Evolutionary conservation across 1,140 invertebrate genomes (phyloP), one percentile per base, ranked within the genome.

Genomic region (Danaus plexippus): DNA sequence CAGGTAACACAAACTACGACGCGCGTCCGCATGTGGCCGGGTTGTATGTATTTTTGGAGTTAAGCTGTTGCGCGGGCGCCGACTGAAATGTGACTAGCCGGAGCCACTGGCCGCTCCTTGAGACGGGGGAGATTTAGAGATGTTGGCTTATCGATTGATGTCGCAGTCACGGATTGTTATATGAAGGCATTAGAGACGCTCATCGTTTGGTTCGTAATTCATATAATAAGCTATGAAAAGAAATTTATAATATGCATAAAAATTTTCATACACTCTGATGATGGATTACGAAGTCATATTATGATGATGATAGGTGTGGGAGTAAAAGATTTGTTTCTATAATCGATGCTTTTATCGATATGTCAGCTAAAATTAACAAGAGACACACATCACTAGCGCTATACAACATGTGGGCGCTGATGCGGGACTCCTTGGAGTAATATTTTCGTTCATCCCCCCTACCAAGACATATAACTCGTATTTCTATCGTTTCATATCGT

Each of bases 391-490:
- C 73, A 64, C 73, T 81, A 75, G 7, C 46, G 47, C 15, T 15
- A 15, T 32, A 32, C 22, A 77, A 80, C 80, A 85, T 83, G 79
- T 85, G 82, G 82, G 82, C 75, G 76, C 81, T 15, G 73, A 68
- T 75, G 77, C 71, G 72, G 67, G 73, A 73, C 74, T 76, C 65
- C 63, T 64, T 66, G 70, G 67, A 75, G 80, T 73, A 82, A 84
- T 83, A 85, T 85, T 85, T 85, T 82, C 69, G 82, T 83, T 75
- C 76, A 64, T 67, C 63, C 79, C 69, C 73, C 69, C 57, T 80
- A 83, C 79, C 76, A 80, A 59, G 67, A 63, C 13, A 22, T 41
- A 12, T 18, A 42, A 48, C 49, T 54, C 48, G 32, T 42, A 65
- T 51, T 56, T 64, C 53, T 63, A 66, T 65, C 63, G 54, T 52